phyloP scores from a whole-genome alignment of 1,140 invertebrate species.

The Coelopa frigida region DNA sequence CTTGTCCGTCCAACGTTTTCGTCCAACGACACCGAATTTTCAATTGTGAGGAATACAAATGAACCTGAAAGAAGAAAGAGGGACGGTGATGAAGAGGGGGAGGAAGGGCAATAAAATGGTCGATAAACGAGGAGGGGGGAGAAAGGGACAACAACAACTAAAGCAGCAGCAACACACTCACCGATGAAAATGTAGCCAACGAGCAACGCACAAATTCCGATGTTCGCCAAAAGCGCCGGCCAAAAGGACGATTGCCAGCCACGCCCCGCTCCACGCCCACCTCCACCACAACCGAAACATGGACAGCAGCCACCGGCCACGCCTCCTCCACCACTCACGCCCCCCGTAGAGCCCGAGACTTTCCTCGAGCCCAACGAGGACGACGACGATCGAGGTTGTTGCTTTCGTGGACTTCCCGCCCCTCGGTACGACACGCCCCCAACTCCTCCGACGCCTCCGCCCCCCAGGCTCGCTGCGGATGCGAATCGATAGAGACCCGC shows the following conservation, averaged over 20 bases:
- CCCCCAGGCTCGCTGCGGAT: slow-evolving; percentile 6
- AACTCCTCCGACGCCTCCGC: not conserved
- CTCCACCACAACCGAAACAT: slow-evolving; percentile 4
- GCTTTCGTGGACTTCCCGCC: no score
- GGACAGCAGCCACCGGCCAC: slow-evolving; percentile 4
- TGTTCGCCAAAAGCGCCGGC: slow-evolving; percentile 10
- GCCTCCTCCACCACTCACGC: not conserved
- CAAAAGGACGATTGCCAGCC: slow-evolving; percentile 9
- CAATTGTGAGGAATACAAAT: slow-evolving; percentile 12
- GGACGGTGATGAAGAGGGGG: not conserved
- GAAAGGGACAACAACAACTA: not conserved
- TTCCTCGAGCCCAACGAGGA: not conserved
- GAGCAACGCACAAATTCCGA: slow-evolving; percentile 9
- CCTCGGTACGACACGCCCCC: not conserved
- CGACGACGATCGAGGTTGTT: not conserved
- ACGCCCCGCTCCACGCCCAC: not conserved
- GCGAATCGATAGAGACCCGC: slow-evolving; percentile 3
- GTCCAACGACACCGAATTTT: no score
- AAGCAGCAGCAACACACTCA: slow-evolving; percentile 2
- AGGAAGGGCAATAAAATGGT: no score
- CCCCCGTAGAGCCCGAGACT: slow-evolving; percentile 1
- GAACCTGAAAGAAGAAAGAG: slow-evolving; percentile 7
- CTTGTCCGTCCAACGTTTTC: no score
- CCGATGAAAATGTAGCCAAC: slow-evolving; percentile 9
- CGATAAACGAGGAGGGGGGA: not conserved